Evolutionary conservation across 2,797 vertebrate genomes (phyloP).

Genomic region (Cephalopachus bancanus): DNA sequence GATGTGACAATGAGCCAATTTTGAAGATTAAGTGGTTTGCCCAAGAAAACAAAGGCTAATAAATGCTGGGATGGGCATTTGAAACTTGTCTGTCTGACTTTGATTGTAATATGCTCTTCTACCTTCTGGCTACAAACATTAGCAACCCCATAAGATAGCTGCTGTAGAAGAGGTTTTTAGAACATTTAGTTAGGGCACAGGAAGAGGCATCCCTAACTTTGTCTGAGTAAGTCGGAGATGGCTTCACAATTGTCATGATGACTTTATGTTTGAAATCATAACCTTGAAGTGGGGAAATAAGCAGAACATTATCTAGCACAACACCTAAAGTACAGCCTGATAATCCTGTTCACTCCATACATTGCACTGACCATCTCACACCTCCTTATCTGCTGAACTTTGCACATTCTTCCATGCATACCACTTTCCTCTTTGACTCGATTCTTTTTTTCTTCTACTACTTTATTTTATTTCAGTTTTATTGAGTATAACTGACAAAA

Average conservation of each 20-base stretch:
- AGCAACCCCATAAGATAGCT: background rate
- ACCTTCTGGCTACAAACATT: background rate
- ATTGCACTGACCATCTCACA: background rate
- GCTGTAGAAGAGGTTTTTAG: background rate
- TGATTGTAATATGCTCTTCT: background rate
- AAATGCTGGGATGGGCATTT: background rate
- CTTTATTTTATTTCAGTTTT: background rate
- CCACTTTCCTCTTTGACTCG: background rate
- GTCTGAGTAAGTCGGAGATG: background rate
- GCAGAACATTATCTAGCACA: background rate
- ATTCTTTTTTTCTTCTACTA: background rate
- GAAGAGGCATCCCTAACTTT: background rate
- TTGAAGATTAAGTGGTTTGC: background rate
- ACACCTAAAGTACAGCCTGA: background rate
- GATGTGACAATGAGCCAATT: background rate
- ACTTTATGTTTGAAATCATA: background rate
- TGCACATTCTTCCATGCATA: background rate
- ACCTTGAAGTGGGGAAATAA: background rate
- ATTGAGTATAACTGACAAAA: background rate
- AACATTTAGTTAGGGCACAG: background rate
- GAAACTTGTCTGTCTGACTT: background rate
- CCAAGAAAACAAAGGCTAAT: background rate
- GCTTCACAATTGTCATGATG: background rate
- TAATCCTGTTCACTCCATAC: too few relatives aligned
- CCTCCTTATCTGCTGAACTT: background rate